Base-by-base conservation (phyloP, 2,113 vertebrate species). In the human (Homo sapiens) region DNA sequence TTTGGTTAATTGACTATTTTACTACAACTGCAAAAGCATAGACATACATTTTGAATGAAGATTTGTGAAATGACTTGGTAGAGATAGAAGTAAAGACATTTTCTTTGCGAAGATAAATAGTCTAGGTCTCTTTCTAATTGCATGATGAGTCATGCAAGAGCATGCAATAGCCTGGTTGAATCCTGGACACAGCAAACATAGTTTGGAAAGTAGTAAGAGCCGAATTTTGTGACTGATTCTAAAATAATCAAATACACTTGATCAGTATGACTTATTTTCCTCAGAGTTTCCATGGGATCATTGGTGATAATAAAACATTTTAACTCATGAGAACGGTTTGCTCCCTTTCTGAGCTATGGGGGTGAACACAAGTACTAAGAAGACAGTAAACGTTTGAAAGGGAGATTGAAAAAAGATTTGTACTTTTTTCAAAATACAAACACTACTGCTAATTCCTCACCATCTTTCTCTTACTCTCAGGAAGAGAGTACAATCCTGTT, bases 251-350 rank as follows among this genome's bases (percentile, higher is more conserved):
- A n/a, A 92, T 87, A 78, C 25, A 35, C 23, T 72, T 72, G 57
- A 52, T 87, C 84, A 89, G 48, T 30, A 90, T 50, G 43, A 85
- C 80, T 85, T 89, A 20, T 38, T 48, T 84, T 66, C 32, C 43
- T 64, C 30, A 40, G 64, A 84, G 43, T 9, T 84, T 95, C 72
- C 50, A 43, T 66, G 57, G 86, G 20, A 38, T 64, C 61, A 64
- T 83, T 85, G 48, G 87, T 66, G 43, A 40, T 82, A 61, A 87
- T 80, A 45, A 96, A 89, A 55, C 3, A 0, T 75, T 94, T 92
- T 87, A 90, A 80, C 89, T 88, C 82, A 72, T 85, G 57, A 96
- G 81, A 94, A 76, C 35, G n/a, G 23, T 81, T 96, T 88, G 80
- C 27, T 96, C 55, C 40, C 18, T 96, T 90, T 93, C 91, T 93